Base-by-base conservation (phyloP, 2,113 vertebrate genomes). In the Lophotis ruficrista region DNA sequence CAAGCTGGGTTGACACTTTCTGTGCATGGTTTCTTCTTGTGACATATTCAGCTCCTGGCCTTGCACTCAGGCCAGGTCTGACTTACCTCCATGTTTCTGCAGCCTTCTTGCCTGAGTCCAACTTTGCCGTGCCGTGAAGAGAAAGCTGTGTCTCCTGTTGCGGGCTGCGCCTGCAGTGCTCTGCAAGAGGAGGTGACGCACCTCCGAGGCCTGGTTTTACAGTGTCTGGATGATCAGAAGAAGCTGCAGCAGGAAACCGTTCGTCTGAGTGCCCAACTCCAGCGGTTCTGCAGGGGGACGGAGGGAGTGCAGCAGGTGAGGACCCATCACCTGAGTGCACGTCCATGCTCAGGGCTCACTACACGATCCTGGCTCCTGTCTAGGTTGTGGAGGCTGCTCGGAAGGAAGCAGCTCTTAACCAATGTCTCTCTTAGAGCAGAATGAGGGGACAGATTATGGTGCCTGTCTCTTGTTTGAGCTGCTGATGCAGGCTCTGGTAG, bases 221-320 rank as follows among this genome's bases (percentile, higher is more conserved):
- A 98, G 89, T 98, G 98, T 96, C 91, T 98, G 96, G 96, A 97
- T 65, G 98, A 98, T 80, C 98, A 98, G 87, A 97, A 98, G 96
- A 96, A 93, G 72, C 92, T 98, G 48, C 98, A 98, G 75, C 96
- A 98, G 85, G 97, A 98, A 85, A 99, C 98, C 20, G 6, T 97
- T 84, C 96, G 87, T 82, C 97, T 98, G 87, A 97, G 93, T 69
- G 95, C 96, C 43, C 97, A 98, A 2, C 96, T 98, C 28, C 98
- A 98, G 85, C 94, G 25, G 78, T 96, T 98, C 50, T 97, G 94
- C 79, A 96, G 76, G 43, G 97, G 84, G 56, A 92, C 69, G 4
- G 97, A 98, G 80, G 96, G 94, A 87, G 86, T 91, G 35, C 97
- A 97, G 61, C 98, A 97, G 98, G 98, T 98, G 61, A 96, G 96